Evolutionary conservation across 2,888 invertebrate genomes (phyloP), one percentile per base, ranked within the genome.

Genomic region (Drosophila sordidula): DNA sequence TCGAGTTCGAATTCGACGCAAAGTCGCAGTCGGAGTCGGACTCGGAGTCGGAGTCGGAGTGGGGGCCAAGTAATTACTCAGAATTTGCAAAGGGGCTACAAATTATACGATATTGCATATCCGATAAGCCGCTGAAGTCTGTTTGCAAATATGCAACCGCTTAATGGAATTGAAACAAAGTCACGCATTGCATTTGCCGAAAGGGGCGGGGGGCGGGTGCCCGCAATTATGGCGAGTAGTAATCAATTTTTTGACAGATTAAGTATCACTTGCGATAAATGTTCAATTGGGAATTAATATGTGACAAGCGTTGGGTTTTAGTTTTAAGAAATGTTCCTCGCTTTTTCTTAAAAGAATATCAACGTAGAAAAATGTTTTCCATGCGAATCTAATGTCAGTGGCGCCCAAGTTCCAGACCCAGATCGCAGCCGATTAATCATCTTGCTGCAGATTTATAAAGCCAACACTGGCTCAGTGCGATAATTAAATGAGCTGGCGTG

Each of bases 61-160:
- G 26, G 74, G 45, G 32, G 51, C 74, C 46, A 54, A 47, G 67
- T 77, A 81, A 82, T 82, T 87, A 87, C 87, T 82, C 76, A 82
- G 82, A 87, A 82, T 78, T 45, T 57, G 70, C 61, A 59, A 55
- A 68, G 63, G 61, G 54, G 75, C 64, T 67, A 81, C 82, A 85
- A 81, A 81, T 71, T 84, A 78, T 75, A 34, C 54, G 81, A 69
- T 75, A 80, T 77, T 49, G 61, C 65, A 69, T 78, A 78, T 70
- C 68, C 74, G 82, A 82, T 87, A 87, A 84, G 78, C 62, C 47
- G 64, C 9, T 55, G 69, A 69, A 64, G 64, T 75, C 41, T 75
- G 79, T 79, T 80, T 75, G 68, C 74, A 56, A 75, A 63, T 69
- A 79, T 46, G 49, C 62, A 44, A 29, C 22, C 32, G 44, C 58